phyloP scores from a whole-genome alignment of 2,113 vertebrate genomes.

The Ranitomeya variabilis region DNA sequence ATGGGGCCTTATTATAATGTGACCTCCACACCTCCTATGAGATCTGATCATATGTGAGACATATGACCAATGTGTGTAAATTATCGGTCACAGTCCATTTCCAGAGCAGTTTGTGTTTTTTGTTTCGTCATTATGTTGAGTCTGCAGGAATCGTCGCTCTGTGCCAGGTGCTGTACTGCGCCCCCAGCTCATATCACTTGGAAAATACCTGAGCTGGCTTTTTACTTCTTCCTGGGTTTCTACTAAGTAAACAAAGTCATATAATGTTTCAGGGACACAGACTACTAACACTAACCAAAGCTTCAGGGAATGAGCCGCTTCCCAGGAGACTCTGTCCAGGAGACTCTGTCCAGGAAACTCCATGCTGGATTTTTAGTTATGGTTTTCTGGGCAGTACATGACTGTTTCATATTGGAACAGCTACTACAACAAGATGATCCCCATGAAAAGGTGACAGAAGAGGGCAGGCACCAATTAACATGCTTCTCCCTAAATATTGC shows the following conservation, averaged over 20 bases:
- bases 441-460: no score
- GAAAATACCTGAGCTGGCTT: conserved; percentile 18
- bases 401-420: background rate
- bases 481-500: no score
- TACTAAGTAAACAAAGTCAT: background rate
- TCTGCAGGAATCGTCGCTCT: background rate
- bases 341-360: background rate
- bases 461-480: no score
- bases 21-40: background rate
- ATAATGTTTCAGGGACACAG: background rate
- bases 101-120: background rate
- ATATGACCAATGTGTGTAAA: background rate
- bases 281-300: background rate
- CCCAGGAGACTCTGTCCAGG: background rate
- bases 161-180: background rate
- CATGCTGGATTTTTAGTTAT: background rate
- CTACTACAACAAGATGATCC: background rate
- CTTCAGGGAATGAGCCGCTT: background rate
- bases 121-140: background rate
- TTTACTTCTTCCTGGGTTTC: background rate
- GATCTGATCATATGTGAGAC: no score
- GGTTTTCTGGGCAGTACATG: background rate
- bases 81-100: background rate
- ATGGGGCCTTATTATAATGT: no score
- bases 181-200: background rate